Percentiles rank a stretch among this genome's conserved stretches.
Conservation (phyloP, 2,797 vertebrate genomes). For the Anas flavirostris region DNA sequence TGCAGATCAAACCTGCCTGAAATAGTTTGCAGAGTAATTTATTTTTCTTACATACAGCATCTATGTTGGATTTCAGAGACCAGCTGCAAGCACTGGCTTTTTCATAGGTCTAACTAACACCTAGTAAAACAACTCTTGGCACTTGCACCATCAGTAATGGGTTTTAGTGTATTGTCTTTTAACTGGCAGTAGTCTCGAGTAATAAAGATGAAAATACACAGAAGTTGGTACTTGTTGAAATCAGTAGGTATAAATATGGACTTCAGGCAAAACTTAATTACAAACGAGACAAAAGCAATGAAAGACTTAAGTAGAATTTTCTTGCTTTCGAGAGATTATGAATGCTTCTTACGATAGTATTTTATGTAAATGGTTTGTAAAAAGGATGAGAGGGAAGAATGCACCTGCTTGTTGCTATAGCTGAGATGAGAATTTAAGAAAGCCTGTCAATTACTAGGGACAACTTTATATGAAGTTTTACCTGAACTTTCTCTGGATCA, state of each 20-base stretch:
- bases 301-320: not conserved
- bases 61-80: not conserved
- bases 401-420: not conserved
- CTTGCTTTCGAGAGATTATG: not conserved
- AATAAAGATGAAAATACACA: not conserved
- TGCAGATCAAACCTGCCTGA: not conserved
- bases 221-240: not conserved
- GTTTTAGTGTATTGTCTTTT: not conserved
- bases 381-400: not conserved
- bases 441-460: not conserved
- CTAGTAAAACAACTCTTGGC: not conserved
- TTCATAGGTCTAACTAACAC: not conserved
- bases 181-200: not conserved
- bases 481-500: not conserved
- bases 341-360: not conserved
- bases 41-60: not conserved
- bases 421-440: constrained; percentile 5
- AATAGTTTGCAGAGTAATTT: not conserved
- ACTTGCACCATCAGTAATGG: not conserved
- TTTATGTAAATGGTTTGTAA: not conserved
- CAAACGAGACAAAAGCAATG: not conserved
- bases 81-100: not conserved
- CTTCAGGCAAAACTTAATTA: not conserved
- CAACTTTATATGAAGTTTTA: not conserved
- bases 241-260: not conserved